Base-by-base conservation (phyloP, 2,797 vertebrate species). In the Aphelocoma californica region DNA sequence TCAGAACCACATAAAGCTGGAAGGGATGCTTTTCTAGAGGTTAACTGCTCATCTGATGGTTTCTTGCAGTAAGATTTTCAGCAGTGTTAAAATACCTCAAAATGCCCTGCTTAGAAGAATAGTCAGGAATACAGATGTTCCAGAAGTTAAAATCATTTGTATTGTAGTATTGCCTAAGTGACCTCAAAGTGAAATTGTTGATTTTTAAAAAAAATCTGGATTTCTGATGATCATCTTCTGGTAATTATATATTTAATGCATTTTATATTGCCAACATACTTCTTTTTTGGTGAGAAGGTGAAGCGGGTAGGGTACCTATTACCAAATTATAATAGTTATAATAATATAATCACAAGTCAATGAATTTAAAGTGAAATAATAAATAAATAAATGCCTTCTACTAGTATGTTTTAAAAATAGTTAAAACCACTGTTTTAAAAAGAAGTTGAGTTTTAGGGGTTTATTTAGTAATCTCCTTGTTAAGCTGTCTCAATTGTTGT, bases 221-320 rank as follows among this genome's bases (percentile, higher is more conserved):
- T 88, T 82, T 77, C 32, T 85, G 67, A 34, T 23, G 0, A 57
- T 47, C 9, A n/a, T 10, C 5, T 71, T 17, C 29, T 31, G 8
- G 3, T 62, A 72, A 50, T 32, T 32, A 26, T 26, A 36, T 14
- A 58, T 42, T 54, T 79, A 2, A 21, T 36, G 38, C 34, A 53
- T 64, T 64, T 86, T 29, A 36, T 65, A 50, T 44, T 51, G 18
- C 24, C 31, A 54, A 11, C 13, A 50, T 18, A 45, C 6, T 21
- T 10, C 7, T 60, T 54, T 69, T 57, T 14, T 0, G 0, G 4
- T 50, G 58, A 44, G 20, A 51, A 21, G 4, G 9, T 45, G 16
- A 38, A 45, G 12, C 6, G 3, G 3, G 2, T 18, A 17, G 1
- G 18, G 6, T 34, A 62, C 0, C 2, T 17, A 31, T 60, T 72